These are phyloP conservation scores for Phyllostomus hastatus DNA, from an alignment of 2,113 vertebrate species.

Conservation along the genomic window DNA sequence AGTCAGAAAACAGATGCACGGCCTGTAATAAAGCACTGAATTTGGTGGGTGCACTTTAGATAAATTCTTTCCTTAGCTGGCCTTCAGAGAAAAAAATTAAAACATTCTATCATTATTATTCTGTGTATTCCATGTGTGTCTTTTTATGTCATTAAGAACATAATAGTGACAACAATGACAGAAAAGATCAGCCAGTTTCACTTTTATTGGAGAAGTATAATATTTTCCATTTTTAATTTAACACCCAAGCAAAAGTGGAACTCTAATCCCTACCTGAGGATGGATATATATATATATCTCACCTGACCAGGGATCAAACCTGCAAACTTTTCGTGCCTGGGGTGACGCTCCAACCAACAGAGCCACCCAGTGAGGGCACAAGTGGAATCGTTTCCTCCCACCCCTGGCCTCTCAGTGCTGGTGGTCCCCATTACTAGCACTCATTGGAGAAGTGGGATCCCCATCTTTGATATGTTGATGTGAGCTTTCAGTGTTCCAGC, in stretches of 20 bases:
- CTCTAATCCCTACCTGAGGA: background rate
- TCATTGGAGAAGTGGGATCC: background rate
- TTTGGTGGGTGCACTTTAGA: background rate
- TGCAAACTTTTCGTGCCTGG: too few relatives aligned
- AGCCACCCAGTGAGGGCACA: too few relatives aligned
- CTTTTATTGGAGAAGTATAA: slow-evolving; percentile 20
- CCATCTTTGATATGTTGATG: background rate
- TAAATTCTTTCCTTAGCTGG: background rate
- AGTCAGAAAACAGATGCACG: background rate
- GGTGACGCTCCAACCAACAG: too few relatives aligned
- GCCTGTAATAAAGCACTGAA: background rate
- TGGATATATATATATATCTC: too few relatives aligned
- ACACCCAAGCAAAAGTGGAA: background rate
- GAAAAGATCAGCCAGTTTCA: background rate
- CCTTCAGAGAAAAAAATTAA: background rate
- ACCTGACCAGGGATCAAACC: too few relatives aligned
- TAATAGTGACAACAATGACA: background rate
- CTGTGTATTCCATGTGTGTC: background rate
- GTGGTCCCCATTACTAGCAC: background rate
- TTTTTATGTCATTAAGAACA: background rate
- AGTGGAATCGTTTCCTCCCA: background rate
- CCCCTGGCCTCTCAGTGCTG: background rate
- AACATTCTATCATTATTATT: background rate
- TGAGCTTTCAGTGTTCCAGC: background rate
- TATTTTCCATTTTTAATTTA: slow-evolving; percentile 23